Base-by-base conservation (phyloP, 2,797 vertebrate genomes). In the Thunnus albacares region DNA sequence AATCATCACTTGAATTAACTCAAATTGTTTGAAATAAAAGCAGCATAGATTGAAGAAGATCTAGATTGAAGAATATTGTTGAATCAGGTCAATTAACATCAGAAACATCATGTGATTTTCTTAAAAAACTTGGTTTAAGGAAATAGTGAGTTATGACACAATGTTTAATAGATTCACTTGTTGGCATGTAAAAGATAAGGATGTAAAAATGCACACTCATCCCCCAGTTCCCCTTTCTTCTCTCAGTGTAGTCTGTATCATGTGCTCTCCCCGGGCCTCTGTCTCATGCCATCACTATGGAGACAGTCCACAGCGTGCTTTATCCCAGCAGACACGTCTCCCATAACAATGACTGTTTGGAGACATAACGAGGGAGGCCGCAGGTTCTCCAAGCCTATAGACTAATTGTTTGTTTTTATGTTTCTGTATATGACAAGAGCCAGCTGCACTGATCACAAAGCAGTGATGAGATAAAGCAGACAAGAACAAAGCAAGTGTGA, bases 251-350 rank as follows among this genome's bases (percentile, higher is more conserved):
- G 24, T 66, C 10, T 70, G 71, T 24, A 18, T 9, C 13, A 2
- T 52, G 47, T 43, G 45, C n/a, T 82, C 72, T 66, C 17, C 68
- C 1, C 6, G 58, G 82, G 77, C 64, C 77, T 58, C 59, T 55
- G 52, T 78, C 62, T 80, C 71, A 82, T 15, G 60, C 68, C 80
- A 69, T 94, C 84, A 4, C 90, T 67, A 89, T 84, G 90, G 92
- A 18, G 69, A 93, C 87, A 53, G 71, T 26, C 83, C 71, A 51
- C 75, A 24, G 82, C 81, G 8, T 57, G 80, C 70, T 81, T 84
- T 73, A 55, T 92, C 91, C 88, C 90, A 63, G 60, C 67, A 81
- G 86, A 91, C 78, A 22, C n/a, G 58, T 84, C 71, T 88, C 90
- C 90, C 82, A 82, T 88, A 79, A 88, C 87, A 82, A 93, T 86